Evolutionary conservation across 2,113 vertebrate genomes (phyloP), one percentile per base, ranked within the genome.

Genomic region (Notothenia rossii): DNA sequence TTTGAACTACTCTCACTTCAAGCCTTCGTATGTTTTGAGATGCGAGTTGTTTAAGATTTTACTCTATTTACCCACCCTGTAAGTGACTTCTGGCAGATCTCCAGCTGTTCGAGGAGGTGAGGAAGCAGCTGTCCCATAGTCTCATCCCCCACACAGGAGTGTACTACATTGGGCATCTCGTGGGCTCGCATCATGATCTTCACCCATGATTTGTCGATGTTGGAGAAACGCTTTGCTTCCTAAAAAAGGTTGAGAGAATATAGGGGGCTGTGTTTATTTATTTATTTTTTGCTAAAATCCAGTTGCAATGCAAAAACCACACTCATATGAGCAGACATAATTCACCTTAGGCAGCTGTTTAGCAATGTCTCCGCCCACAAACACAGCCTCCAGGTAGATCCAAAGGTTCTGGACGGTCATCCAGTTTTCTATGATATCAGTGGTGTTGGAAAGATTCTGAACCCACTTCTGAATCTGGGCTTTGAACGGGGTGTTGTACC

Each of bases 161-260:
- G 97, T 46, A 99, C 94, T 36, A 98, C 97, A n/a, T 92, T 98
- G 18, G 97, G 96, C 92, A 93, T 97, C 88, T 98, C 98, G 7
- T 96, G 98, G 7, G 98, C 96, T 69, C 96, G 95, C 5, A 94
- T 96, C 98, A 99, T 98, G 72, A 99, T 98, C 94, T 96, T 99
- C 80, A 98, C 97, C 98, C 98, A 99, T 1, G 98, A 97, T 86
- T 99, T 99, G 91, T 99, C 98, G 22, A 99, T 99, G 82, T 97
- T 99, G 36, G 97, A 98, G 90, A 99, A 99, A 72, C 97, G 94
- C 64, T 99, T 99, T 25, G 97, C 97, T 91, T 99, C 98, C 98
- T 99, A 51, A 49, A 79, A 64, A 20, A n/a, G 43, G 15, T 45
- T 5, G 1, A 64, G 13, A 40, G 3, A 60, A 1, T 18, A 54